Evolutionary conservation across 2,113 vertebrate species (phyloP).

Genomic region (Rhadina sibilatrix): DNA sequence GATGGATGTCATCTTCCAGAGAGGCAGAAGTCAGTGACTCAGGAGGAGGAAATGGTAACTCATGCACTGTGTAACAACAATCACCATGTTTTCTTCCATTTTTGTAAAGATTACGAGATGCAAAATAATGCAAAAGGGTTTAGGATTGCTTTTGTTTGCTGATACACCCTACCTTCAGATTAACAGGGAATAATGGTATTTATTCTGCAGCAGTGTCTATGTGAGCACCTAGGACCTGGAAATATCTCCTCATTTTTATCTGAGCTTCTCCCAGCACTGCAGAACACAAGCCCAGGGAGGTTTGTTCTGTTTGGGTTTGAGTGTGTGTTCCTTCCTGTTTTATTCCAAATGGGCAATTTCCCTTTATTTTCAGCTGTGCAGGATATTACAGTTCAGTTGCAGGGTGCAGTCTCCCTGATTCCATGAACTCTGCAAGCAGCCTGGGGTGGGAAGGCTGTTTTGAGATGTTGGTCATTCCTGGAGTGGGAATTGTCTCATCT

Average conservation of each 20-base stretch:
- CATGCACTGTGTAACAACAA: not conserved
- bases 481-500: not conserved
- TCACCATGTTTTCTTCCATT: not conserved
- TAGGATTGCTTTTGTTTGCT: not conserved
- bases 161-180: not conserved
- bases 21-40: not conserved
- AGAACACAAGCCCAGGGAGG: not conserved
- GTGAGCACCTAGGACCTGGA: not conserved
- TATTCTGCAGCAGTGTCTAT: not conserved
- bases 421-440: not conserved
- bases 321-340: not conserved
- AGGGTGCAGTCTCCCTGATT: not conserved
- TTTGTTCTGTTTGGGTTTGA: not conserved
- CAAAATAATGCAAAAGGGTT: not conserved
- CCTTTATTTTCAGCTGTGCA: not conserved
- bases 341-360: not conserved
- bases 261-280: not conserved
- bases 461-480: not conserved
- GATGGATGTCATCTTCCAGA: not conserved
- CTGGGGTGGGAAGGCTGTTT: not conserved
- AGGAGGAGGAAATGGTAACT: not conserved
- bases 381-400: accelerated
- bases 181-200: not conserved
- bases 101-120: not conserved
- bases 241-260: not conserved